Conservation (phyloP, 2,888 invertebrate species). For the Epinotia demarniana region DNA sequence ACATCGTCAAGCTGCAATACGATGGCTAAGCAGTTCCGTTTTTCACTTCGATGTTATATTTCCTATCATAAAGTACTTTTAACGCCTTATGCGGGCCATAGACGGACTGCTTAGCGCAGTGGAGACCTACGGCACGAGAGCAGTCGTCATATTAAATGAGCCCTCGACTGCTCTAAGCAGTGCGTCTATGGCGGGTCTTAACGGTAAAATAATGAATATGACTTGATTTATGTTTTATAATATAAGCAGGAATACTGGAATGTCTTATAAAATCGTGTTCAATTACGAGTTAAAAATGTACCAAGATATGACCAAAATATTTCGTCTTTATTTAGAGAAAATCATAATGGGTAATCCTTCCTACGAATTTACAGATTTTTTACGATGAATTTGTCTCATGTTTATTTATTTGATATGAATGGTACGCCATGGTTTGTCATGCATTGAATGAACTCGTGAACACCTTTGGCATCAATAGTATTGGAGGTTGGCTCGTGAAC, state of each 20-base stretch:
- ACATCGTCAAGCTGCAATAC: not conserved
- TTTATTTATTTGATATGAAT: not conserved
- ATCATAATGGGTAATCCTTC: conserved; percentile 3
- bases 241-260: not conserved
- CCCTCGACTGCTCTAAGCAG: too few species aligned
- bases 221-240: not conserved
- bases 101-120: too few species aligned
- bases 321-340: not conserved
- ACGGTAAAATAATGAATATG: not conserved
- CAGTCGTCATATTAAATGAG: too few species aligned
- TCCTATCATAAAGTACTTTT: not conserved
- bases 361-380: not conserved
- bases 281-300: conserved; percentile 1
- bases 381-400: not conserved
- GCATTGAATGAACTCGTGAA: not conserved
- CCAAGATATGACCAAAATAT: conserved; percentile 17
- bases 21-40: not conserved
- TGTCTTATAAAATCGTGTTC: conserved; percentile 2
- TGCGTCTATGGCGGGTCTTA: too few species aligned
- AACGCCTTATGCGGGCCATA: too few species aligned
- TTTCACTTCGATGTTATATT: not conserved
- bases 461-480: not conserved
- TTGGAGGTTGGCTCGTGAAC: not conserved
- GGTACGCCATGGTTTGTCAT: not conserved
- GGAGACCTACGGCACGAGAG: too few species aligned